A percentile compares a stretch with the other conserved stretches of the same genome.
Conservation (phyloP, 1,140 invertebrate species). For the Heliothis virescens region DNA sequence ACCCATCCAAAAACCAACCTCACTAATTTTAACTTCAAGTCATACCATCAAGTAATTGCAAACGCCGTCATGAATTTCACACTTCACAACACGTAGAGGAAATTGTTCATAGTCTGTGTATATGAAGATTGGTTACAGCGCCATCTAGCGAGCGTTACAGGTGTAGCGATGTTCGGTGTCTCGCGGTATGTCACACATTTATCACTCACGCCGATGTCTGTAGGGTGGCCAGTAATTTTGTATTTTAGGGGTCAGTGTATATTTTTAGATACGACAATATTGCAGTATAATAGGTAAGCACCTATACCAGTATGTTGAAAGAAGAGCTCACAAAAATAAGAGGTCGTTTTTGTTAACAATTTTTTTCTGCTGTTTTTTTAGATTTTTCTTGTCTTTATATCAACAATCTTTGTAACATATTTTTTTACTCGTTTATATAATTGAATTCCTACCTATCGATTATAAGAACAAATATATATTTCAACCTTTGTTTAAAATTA, state of each 20-base stretch:
- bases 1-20: no score
- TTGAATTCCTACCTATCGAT: not conserved
- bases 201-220: conserved; percentile 40
- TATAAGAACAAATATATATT: no score
- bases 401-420: not conserved
- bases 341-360: not conserved
- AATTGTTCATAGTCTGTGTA: not conserved
- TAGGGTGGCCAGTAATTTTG: conserved; percentile 29
- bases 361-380: not conserved
- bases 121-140: conserved; percentile 26
- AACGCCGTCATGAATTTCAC: not conserved
- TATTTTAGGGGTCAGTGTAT: not conserved
- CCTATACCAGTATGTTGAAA: no score
- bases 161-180: conserved; percentile 15
- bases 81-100: not conserved
- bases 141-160: conserved; percentile 32
- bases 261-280: no score
- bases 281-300: no score
- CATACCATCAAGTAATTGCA: not conserved
- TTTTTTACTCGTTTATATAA: not conserved
- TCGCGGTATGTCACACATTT: conserved; percentile 51
- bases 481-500: no score
- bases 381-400: not conserved
- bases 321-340: no score
- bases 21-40: not conserved